Base-by-base conservation (phyloP, 2,113 vertebrate genomes). In the Megaleporinus macrocephalus region DNA sequence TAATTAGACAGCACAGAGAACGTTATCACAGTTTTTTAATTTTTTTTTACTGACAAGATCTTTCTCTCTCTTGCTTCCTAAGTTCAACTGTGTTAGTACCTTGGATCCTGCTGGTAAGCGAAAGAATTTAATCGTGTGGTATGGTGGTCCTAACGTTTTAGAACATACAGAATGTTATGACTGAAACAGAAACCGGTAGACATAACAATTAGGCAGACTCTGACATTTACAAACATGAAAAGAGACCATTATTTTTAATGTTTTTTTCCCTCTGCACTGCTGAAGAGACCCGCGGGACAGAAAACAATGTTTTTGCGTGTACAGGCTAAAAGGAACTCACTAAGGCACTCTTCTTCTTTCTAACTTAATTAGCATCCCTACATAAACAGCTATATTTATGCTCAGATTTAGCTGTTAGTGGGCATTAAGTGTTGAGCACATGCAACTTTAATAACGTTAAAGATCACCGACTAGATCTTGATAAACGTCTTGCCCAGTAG, bases 361-460 rank as follows among this genome's bases (percentile, higher is more conserved):
- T 22, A 57, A 14, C 53, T 57, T 57, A 57, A 57, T 57, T 57
- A 57, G 18, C 53, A 22, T 61, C 24, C 57, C 22, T 6, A 61
- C 57, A 61, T 61, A 61, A 61, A 61, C 22, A 61, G 57, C 57
- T 24, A 61, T 24, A 9, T 22, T 57, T 57, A 61, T 26, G 22
- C 4, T 61, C 5, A 26, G n/a, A 61, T 26, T n/a, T 61, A 26
- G 57, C 57, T 61, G 24, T 61, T 61, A 61, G 22, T 26, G 57
- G 12, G 6, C 12, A 7, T 22, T 53, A 55, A 55, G 2, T 22
- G 22, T 61, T 70, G 14, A 44, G 20, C 33, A 44, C 66, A 70
- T 70, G 33, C 66, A 22, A 44, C 36, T 44, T 70, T 70, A 70
- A 70, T 44, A 44, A 44, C 66, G 44, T 44, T 13, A 70, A 44